Base-by-base conservation (phyloP, 1,140 invertebrate species). In the Drosophila leontia region DNA sequence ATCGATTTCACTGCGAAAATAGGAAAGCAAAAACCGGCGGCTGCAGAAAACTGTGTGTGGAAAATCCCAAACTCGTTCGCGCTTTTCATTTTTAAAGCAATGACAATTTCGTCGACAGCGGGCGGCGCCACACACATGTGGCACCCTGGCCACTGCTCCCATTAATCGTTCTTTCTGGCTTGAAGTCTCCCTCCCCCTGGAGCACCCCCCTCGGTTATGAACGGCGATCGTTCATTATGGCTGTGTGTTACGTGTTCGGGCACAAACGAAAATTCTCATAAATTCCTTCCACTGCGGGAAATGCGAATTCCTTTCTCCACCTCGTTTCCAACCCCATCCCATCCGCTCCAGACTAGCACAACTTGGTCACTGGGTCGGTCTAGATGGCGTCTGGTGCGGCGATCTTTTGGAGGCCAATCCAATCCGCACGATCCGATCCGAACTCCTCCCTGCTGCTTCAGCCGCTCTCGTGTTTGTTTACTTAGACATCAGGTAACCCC, bases 351-450 rank as follows among this genome's bases (percentile, higher is more conserved):
- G 81, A 78, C 32, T 39, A 51, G 62, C 83, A 53, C 79, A 86
- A 85, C 83, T 87, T 87, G 83, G 83, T 87, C 83, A 87, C 83
- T 87, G 84, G 83, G 83, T 87, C 83, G 83, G 64, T 65, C 61
- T 80, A 67, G 65, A 60, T 55, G 84, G 67, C 80, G 83, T 87
- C 84, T 88, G 67, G 67, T 55, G 34, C 19, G 32, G 42, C 70
- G 63, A 84, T 84, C 82, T 85, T 76, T 74, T 62, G 74, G 74
- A 65, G 63, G 83, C 76, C 67, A 53, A 56, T 39, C 37, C 8
- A 39, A 56, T 12, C 67, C 59, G 86, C 82, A 74, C 63, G 63
- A 56, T 72, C 79, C 37, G 15, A 35, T 7, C 48, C 26, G 26
- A 47, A 44, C 61, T 41, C 63, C 39, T 45, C 51, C 65, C 77